Evolutionary conservation across 2,113 vertebrate species (phyloP), one percentile per base, ranked within the genome.

Genomic region (Callopanchax toddi): DNA sequence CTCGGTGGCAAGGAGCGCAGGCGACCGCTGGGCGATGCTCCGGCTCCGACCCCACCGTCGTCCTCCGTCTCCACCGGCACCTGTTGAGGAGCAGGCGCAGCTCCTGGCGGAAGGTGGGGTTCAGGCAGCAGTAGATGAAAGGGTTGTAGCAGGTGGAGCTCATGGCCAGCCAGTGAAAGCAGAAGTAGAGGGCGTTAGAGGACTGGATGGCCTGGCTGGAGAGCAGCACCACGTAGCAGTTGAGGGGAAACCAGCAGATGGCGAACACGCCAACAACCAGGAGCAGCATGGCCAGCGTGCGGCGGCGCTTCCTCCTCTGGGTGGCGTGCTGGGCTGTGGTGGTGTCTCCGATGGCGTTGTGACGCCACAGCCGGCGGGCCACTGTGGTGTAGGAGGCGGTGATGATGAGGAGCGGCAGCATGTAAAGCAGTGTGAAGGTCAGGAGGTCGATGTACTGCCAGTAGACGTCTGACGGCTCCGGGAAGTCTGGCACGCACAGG

Each of bases 71-170:
- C 67, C 82, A 64, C 56, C 37, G 59, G 87, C 94, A 98, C 65
- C 95, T 64, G 67, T 72, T 81, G 37, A 96, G 73, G 59, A 98
- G 87, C 6, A 91, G 91, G 74, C 93, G 94, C 2, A 97, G 91
- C 51, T 97, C 96, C 0, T 92, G 89, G 29, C 94, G 89, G 82
- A 98, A 98, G 77, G 89, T 94, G 68, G 97, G 94, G 0, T 98
- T 97, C 59, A 98, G 93, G 87, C 96, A 98, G 88, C 96, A 98
- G 89, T 98, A 98, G 82, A 97, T 96, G 87, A 97, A 98, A 6
- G 97, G 97, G 79, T 98, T 98, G 88, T 96, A 97, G 88, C 97
- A 98, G 46, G 96, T 97, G 81, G 96, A 96, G 87, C 96, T 98
- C 94, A 94, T 96, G 10, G 96, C 97, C 0, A 98, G 88, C 96